phyloP scores from a whole-genome alignment of 2,888 invertebrate species.

The Arrhopalites spinosus region DNA sequence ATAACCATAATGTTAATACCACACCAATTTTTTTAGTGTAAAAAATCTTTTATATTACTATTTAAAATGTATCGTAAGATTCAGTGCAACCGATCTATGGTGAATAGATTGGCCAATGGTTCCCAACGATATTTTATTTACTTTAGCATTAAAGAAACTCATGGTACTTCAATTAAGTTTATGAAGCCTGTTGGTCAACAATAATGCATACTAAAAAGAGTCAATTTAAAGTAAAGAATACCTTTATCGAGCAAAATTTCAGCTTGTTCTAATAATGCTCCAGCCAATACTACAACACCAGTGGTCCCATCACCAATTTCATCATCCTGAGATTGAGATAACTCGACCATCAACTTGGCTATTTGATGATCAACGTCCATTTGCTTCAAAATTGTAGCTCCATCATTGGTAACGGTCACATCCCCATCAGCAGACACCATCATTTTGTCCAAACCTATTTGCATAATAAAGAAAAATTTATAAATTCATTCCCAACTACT shows the following conservation, averaged over 20 bases:
- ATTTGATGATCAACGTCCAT: slow-evolving; percentile 99
- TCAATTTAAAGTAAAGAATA: too few species aligned
- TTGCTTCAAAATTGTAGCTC: slow-evolving; percentile 96
- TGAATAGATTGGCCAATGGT: slow-evolving; percentile 44
- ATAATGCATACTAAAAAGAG: too few species aligned
- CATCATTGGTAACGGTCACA: slow-evolving; percentile 97
- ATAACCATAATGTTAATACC: too few species aligned
- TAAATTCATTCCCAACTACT: too few species aligned
- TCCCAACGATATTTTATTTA: slow-evolving; percentile 39
- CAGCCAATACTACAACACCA: slow-evolving; percentile 88
- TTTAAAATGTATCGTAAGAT: slow-evolving; percentile 32
- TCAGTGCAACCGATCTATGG: slow-evolving; percentile 42
- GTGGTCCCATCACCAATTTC: slow-evolving; percentile 99
- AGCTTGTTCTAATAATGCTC: slow-evolving; percentile 94
- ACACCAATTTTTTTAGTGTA: not conserved
- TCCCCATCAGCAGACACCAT: slow-evolving; percentile 97
- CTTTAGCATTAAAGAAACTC: slow-evolving; percentile 31
- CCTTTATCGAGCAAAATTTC: slow-evolving; percentile 86
- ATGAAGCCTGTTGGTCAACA: not conserved
- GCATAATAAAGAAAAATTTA: too few species aligned
- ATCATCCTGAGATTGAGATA: slow-evolving; percentile 98
- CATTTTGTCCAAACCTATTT: slow-evolving; percentile 88
- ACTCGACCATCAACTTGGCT: slow-evolving; percentile 95
- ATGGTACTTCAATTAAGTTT: not conserved
- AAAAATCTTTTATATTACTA: not conserved